phyloP scores from a whole-genome alignment of 2,888 invertebrate genomes.

The Ephialtes manifestator region DNA sequence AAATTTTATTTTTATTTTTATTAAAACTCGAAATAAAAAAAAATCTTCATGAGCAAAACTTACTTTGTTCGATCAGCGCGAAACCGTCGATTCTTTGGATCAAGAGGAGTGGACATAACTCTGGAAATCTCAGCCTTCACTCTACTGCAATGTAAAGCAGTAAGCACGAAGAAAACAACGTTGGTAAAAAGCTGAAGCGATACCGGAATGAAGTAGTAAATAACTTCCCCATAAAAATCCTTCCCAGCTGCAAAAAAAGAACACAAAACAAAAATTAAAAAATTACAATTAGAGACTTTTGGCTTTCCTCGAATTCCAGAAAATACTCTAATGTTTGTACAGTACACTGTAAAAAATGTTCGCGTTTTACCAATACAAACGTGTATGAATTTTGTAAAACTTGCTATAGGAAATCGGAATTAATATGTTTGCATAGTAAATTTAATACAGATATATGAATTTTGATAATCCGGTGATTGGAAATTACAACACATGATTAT shows the following conservation, averaged over 20 bases:
- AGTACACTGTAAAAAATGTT: no score
- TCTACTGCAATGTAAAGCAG: slow-evolving; percentile 90
- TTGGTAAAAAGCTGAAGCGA: slow-evolving; percentile 89
- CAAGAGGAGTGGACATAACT: slow-evolving; percentile 89
- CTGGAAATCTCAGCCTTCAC: slow-evolving; percentile 92
- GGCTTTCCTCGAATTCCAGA: not conserved
- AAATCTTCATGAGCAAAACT: slow-evolving; percentile 75
- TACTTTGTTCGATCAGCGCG: slow-evolving; percentile 91
- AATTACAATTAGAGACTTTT: not conserved
- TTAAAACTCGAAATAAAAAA: not conserved
- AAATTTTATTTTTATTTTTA: not conserved
- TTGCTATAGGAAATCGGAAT: no score
- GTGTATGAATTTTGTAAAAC: no score
- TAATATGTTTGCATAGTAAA: no score
- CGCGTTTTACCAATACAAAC: no score
- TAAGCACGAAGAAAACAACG: slow-evolving; percentile 90
- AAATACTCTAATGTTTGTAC: no score
- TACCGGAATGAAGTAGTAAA: slow-evolving; percentile 90
- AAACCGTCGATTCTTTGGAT: slow-evolving; percentile 88
- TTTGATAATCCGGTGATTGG: no score
- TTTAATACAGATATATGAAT: no score
- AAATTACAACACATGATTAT: no score
- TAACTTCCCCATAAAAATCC: slow-evolving; percentile 79
- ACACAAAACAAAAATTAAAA: slow-evolving; percentile 14
- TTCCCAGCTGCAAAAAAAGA: slow-evolving; percentile 70